These are phyloP conservation scores for Copidosoma floridanum DNA, from an alignment of 1,140 invertebrate species.

Conservation along the genomic window DNA sequence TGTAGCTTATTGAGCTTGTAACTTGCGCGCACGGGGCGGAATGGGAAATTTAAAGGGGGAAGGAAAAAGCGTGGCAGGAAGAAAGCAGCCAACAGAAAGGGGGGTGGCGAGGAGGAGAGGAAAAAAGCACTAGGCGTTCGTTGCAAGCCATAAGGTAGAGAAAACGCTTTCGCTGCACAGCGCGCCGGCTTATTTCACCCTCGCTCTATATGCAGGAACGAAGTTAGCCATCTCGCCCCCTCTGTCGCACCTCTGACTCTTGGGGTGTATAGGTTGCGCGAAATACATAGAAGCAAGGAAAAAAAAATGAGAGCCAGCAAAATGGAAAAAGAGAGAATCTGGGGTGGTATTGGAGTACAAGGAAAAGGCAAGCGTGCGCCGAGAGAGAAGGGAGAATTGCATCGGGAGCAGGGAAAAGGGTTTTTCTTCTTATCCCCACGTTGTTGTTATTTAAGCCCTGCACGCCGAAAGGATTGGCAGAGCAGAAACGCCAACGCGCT, in stretches of 20 bases:
- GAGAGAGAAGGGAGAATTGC: not conserved
- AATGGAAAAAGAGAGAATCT: not conserved
- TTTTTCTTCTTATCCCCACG: slow-evolving; percentile 11
- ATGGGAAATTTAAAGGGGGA: slow-evolving; percentile 18
- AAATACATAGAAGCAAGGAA: not conserved
- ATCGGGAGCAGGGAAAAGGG: slow-evolving; percentile 3
- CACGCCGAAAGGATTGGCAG: not conserved
- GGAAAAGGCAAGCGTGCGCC: not conserved
- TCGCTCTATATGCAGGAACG: slow-evolving; percentile 53
- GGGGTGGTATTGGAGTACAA: not conserved
- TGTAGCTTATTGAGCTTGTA: slow-evolving; percentile 11
- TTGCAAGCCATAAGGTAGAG: not conserved
- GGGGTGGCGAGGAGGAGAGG: no score
- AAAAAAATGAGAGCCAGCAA: no score
- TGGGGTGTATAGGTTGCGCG: not conserved
- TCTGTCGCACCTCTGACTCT: slow-evolving; percentile 2
- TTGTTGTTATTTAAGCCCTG: slow-evolving; percentile 17
- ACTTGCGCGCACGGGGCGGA: not conserved
- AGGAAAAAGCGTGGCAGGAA: slow-evolving; percentile 3
- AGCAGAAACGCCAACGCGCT: no score
- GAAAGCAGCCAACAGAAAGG: slow-evolving; percentile 15
- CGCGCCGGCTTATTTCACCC: slow-evolving; percentile 51
- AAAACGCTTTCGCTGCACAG: slow-evolving; percentile 35
- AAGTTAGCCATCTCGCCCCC: slow-evolving; percentile 30
- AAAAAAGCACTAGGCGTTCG: not conserved